Percentiles rank a stretch among this genome's conserved stretches.
phyloP scores from a whole-genome alignment of 2,888 invertebrate genomes.

The Masnerella sp. region DNA sequence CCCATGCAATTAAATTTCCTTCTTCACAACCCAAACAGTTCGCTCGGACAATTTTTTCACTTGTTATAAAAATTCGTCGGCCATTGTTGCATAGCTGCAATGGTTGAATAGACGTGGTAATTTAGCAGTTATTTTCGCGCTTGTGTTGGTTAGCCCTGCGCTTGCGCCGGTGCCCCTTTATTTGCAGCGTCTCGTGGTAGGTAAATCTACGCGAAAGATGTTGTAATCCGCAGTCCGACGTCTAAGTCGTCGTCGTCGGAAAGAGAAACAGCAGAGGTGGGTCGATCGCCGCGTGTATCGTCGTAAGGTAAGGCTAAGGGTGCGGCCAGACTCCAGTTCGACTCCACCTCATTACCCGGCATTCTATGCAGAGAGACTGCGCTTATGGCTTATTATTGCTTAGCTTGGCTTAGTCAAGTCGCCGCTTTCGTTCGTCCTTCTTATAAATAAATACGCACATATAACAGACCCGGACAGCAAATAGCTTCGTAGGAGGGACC shows the following conservation, averaged over 20 bases:
- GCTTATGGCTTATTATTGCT: slow-evolving; percentile 78
- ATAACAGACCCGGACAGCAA: slow-evolving; percentile 54
- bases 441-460: slow-evolving; percentile 59
- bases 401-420: slow-evolving; percentile 69
- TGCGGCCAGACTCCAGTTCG: slow-evolving; percentile 76
- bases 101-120: too few species aligned
- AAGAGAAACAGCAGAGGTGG: slow-evolving; percentile 63
- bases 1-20: too few species aligned
- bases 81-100: too few species aligned
- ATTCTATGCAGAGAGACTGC: slow-evolving; percentile 77
- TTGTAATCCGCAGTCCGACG: slow-evolving; percentile 65
- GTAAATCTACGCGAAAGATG: too few species aligned
- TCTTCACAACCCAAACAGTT: too few species aligned
- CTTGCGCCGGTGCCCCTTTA: too few species aligned
- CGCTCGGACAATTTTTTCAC: too few species aligned
- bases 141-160: too few species aligned
- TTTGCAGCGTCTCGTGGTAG: too few species aligned
- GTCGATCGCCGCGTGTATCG: slow-evolving; percentile 61
- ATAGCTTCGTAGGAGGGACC: slow-evolving; percentile 51
- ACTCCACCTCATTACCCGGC: slow-evolving; percentile 78
- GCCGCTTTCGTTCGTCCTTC: slow-evolving; percentile 62
- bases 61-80: too few species aligned
- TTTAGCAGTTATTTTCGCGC: too few species aligned
- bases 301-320: slow-evolving; percentile 70
- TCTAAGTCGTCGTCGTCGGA: slow-evolving; percentile 61